Conservation (phyloP, 2,888 invertebrate genomes). For the Schrankia costaestrigalis region DNA sequence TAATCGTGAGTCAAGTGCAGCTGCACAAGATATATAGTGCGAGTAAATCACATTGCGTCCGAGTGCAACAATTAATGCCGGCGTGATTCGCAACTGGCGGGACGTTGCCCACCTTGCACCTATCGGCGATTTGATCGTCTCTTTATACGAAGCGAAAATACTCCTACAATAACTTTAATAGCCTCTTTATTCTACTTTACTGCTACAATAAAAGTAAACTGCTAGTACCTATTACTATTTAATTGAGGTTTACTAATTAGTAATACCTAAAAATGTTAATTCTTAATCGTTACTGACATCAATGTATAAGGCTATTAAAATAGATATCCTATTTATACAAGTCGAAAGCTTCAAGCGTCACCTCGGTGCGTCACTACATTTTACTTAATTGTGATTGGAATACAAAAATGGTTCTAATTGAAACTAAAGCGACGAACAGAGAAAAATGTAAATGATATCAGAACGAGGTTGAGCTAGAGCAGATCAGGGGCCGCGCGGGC, state of each 20-base stretch:
- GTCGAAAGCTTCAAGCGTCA: constrained; percentile 21
- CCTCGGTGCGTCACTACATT: constrained; percentile 15
- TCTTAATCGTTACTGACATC: constrained; percentile 14
- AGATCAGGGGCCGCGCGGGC: constrained; percentile 66
- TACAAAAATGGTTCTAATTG: constrained; percentile 29
- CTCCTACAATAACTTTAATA: background rate
- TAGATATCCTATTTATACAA: constrained; percentile 20
- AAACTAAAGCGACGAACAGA: constrained; percentile 37
- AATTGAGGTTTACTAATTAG: constrained; percentile 6
- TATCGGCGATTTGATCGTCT: constrained; percentile 11
- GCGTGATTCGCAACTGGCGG: constrained; percentile 43
- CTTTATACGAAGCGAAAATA: constrained; percentile 7
- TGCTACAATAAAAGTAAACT: constrained; percentile 2
- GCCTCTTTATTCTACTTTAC: background rate
- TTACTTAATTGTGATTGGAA: constrained; percentile 32
- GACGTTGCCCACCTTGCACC: constrained; percentile 32
- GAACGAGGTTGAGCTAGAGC: constrained; percentile 65
- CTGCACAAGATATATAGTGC: constrained; percentile 56
- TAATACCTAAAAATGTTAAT: constrained; percentile 7
- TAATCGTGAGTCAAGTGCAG: constrained; percentile 69
- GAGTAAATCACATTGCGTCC: constrained; percentile 66
- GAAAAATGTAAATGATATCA: constrained; percentile 70
- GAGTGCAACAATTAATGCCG: constrained; percentile 60
- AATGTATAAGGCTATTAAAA: constrained; percentile 24
- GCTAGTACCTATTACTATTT: constrained; percentile 3